A percentile compares a stretch with the other conserved stretches of the same genome.
Evolutionary conservation across 2,888 invertebrate species (phyloP).

Genomic region (Oscheius sp.): DNA sequence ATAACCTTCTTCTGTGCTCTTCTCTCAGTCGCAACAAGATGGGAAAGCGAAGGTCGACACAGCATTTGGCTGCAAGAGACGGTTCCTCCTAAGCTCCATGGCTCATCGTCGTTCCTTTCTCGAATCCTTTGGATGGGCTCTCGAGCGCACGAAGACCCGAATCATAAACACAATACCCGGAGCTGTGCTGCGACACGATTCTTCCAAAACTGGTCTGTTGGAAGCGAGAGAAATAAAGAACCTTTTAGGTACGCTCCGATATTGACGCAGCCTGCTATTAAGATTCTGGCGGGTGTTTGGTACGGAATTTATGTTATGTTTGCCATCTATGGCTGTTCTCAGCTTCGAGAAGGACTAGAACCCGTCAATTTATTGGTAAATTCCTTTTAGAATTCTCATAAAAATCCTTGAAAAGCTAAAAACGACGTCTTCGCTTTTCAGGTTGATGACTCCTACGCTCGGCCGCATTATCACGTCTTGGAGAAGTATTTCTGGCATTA

Average conservation of each 20-base stretch:
- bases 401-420: not conserved
- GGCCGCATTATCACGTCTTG: conserved; percentile 56
- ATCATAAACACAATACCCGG: conserved; percentile 36
- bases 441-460: conserved; percentile 61
- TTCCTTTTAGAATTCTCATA: not conserved
- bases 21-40: conserved; percentile 48
- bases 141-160: conserved; percentile 33
- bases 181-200: conserved; percentile 60
- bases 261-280: conserved; percentile 61
- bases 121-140: conserved; percentile 55
- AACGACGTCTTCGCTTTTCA: conserved; percentile 13
- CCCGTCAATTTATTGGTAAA: conserved; percentile 53
- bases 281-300: conserved; percentile 55
- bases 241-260: conserved; percentile 55
- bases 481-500: conserved; percentile 60
- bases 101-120: conserved; percentile 32
- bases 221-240: not conserved
- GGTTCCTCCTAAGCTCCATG: conserved; percentile 40
- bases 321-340: conserved; percentile 58
- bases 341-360: conserved; percentile 61
- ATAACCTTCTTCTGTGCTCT: conserved; percentile 64
- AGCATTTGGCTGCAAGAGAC: conserved; percentile 49
- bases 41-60: conserved; percentile 57
- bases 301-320: conserved; percentile 56
- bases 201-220: conserved; percentile 62